Base-by-base conservation (phyloP, 2,797 vertebrate species). In the Synanceia verrucosa region DNA sequence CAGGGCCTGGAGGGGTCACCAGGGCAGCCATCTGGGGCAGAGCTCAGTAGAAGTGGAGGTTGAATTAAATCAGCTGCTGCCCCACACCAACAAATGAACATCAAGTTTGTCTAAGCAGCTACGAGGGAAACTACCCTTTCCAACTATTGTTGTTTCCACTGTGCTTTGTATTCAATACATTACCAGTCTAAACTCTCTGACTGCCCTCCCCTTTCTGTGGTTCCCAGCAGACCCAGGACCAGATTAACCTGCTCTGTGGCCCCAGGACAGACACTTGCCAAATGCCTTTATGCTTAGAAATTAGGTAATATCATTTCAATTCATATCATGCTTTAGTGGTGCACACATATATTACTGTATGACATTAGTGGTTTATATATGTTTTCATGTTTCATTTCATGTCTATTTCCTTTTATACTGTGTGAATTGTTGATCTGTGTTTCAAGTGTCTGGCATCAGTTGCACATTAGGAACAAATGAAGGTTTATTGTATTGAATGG, bases 11-110 rank as follows among this genome's bases (percentile, higher is more conserved):
- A 26, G 19, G 71, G 62, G 55, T 75, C 59, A 71, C 31, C 21
- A 59, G 70, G 31, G 28, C 12, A 55, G 26, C 55, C 66, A 77
- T 79, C 64, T 83, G 63, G 67, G 75, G 52, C 52, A 14, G 52
- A 36, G 51, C 37, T 14, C 31, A n/a, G 13, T 51, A 29, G 46
- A 65, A 39, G 29, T 44, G 26, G 26, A 58, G 37, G 29, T 58
- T 74, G 63, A 81, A 81, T 70, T 65, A 66, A 83, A 73, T 78
- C 50, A 70, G 51, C 46, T 63, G 59, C 68, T 73, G 57, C 60
- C 48, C 34, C 59, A 66, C 37, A 47, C 70, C 37, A 46, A 61
- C 59, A 62, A 52, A 51, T 44, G 24, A 39, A 33, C 61, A 29
- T 64, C 24, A 21, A 24, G 16, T 24, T 56, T 43, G 28, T 31